Evolutionary conservation across 1,140 invertebrate genomes (phyloP), one percentile per base, ranked within the genome.

Genomic region (Zaprionus ornatus): DNA sequence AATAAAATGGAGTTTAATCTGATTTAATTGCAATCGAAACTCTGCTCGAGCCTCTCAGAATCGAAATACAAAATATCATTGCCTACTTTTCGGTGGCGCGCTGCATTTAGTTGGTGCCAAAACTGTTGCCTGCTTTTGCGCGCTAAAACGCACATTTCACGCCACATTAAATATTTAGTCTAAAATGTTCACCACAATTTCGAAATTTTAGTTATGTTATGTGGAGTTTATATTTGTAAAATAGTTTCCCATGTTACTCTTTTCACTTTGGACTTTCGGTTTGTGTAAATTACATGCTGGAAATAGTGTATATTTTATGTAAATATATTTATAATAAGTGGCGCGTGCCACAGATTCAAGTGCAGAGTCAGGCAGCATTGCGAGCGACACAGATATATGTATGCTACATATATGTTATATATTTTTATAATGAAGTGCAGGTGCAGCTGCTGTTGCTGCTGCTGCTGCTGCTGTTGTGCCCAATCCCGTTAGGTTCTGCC

Each of bases 321-420:
- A 75, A 78, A 82, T 81, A 82, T 62, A 82, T 81, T 79, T 70
- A 19, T 64, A 74, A 77, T 87, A 87, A 79, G 61, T 74, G 48
- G 42, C 35, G 37, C 35, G 65, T 50, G 45, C 45, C 62, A 73
- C 75, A 54, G 66, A 48, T 76, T 70, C 70, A 80, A 80, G 78
- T 66, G 77, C 73, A 74, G 68, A 45, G 61, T 69, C 66, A 60
- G 50, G 48, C 52, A 45, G 25, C 25, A 27, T 3, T 32, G 29
- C 29, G 9, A 32, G 9, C 29, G 9, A 32, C 29, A 32, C 50
- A 76, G 42, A 69, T 82, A 80, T n/a, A 42, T 6, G n/a, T 7
- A 42, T 17, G n/a, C 6, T n/a, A 1, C 17, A n/a, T 3, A n/a
- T 7, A 7, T 3, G 9, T 45, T 12, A 50, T 19, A 23, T 50